Evolutionary conservation across 2,113 vertebrate genomes (phyloP).

Genomic region (Emydura subglobosa): DNA sequence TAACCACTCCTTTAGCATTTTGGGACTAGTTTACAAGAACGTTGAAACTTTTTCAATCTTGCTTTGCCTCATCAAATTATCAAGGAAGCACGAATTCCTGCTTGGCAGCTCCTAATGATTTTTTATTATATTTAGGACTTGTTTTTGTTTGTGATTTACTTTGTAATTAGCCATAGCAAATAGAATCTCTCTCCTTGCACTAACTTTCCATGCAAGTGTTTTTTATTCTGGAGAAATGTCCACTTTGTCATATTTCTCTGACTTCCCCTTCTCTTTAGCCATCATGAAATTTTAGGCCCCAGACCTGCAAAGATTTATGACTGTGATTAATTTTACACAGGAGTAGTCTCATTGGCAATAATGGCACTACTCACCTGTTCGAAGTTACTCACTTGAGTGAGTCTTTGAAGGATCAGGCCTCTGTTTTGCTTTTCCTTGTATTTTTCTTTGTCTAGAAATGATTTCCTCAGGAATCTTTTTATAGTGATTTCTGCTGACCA

Average conservation of each 20-base stretch:
- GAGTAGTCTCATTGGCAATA: not conserved
- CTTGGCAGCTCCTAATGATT: not conserved
- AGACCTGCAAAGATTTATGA: not conserved
- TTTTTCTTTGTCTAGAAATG: not conserved
- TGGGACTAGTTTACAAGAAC: not conserved
- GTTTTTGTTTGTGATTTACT: not conserved
- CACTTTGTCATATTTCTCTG: not conserved
- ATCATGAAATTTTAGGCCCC: not conserved
- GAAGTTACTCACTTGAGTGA: not conserved
- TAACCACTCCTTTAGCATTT: not conserved
- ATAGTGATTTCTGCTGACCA: constrained; percentile 8
- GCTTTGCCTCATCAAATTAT: not conserved
- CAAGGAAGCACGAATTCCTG: not conserved
- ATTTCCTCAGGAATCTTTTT: not conserved
- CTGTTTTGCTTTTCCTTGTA: not conserved
- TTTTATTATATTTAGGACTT: not conserved
- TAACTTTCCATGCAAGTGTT: not conserved
- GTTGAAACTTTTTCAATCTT: not conserved
- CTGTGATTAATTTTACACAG: not conserved
- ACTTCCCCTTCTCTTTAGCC: not conserved
- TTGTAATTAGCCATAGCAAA: not conserved
- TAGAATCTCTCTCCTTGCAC: not conserved
- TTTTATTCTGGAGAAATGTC: not conserved
- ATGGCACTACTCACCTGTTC: not conserved
- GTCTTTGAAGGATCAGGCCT: not conserved